A percentile compares a stretch with the other conserved stretches of the same genome.
Conservation (phyloP, 2,113 vertebrate species). For the Lutjanus erythropterus region DNA sequence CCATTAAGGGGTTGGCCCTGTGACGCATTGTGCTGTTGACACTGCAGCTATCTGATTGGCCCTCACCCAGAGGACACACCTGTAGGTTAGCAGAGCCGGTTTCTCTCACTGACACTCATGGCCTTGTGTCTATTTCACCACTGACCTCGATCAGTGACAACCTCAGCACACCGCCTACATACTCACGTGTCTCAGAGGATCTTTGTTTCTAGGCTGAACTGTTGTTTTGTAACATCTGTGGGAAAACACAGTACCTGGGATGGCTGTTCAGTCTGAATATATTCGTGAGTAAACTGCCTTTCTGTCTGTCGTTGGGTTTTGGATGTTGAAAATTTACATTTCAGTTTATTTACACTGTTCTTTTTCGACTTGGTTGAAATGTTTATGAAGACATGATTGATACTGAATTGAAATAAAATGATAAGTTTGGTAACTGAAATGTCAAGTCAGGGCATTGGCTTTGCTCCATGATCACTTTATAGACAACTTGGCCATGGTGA, state of each 20-base stretch:
- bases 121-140: slow-evolving; percentile 51
- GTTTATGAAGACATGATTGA: neutral
- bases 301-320: neutral
- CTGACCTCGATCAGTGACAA: slow-evolving; percentile 40
- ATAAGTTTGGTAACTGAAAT: neutral
- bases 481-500: neutral
- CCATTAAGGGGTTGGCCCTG: slow-evolving; percentile 42
- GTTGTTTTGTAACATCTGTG: slow-evolving; percentile 9
- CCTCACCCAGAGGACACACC: slow-evolving; percentile 70
- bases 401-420: neutral
- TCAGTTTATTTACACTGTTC: neutral
- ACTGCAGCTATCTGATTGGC: slow-evolving; percentile 71
- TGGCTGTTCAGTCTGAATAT: slow-evolving; percentile 68
- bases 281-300: slow-evolving; percentile 64
- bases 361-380: neutral
- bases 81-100: slow-evolving; percentile 48
- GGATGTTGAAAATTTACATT: neutral
- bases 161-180: neutral
- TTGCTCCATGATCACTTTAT: neutral
- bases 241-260: slow-evolving; percentile 39
- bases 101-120: slow-evolving; percentile 37
- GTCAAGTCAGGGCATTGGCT: neutral
- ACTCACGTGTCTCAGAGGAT: neutral
- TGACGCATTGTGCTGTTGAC: slow-evolving; percentile 61
- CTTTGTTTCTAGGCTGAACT: neutral